A percentile compares a stretch with the other conserved stretches of the same genome.
These are phyloP conservation scores for Drosophila dives DNA, from an alignment of 2,888 invertebrate species.

Conservation along the genomic window DNA sequence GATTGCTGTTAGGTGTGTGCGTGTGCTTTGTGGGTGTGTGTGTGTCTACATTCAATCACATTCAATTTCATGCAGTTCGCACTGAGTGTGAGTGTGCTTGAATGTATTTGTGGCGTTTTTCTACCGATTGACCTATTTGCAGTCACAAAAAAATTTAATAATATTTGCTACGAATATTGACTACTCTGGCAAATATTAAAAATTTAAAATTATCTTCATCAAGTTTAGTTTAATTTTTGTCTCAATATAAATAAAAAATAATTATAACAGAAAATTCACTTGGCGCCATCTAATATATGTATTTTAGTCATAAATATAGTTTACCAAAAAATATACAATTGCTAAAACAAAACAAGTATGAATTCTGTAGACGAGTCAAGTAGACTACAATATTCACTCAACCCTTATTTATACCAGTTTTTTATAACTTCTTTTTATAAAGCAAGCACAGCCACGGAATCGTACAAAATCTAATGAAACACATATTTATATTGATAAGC, in stretches of 20 bases:
- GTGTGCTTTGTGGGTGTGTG: background rate
- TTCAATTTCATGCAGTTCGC: constrained; percentile 40
- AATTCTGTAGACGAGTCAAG: no score
- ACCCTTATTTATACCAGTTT: no score
- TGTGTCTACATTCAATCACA: constrained; percentile 57
- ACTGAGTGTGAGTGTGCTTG: constrained; percentile 6
- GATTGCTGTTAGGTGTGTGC: constrained; percentile 25
- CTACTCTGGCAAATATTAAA: background rate
- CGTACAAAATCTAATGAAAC: no score
- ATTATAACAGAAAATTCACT: background rate
- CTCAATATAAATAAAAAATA: background rate
- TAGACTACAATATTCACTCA: no score
- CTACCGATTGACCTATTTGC: constrained; percentile 34
- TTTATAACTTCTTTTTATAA: no score
- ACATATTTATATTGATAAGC: no score
- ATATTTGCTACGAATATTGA: background rate
- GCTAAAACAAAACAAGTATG: background rate
- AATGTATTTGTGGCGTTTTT: constrained; percentile 26
- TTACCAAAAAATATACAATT: background rate
- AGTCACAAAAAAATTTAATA: constrained; percentile 1
- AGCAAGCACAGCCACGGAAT: no score
- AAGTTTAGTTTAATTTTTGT: background rate
- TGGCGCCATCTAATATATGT: background rate
- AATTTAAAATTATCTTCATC: background rate
- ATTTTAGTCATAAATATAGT: no score